Conservation (phyloP, 2,113 vertebrate species). For the Eira barbara region DNA sequence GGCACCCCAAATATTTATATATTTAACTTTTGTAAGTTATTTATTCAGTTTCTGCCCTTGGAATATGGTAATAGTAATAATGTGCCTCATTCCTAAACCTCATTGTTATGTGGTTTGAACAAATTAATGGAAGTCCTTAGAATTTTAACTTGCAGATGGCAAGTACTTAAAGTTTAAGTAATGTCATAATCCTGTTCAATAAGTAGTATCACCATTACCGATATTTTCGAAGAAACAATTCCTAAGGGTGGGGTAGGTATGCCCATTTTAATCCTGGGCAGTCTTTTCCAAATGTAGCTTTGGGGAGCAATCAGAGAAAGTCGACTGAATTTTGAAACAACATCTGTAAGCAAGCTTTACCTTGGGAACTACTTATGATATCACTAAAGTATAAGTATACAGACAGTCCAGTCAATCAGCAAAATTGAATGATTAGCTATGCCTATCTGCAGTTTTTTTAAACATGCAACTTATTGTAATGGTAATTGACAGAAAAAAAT, state of each 20-base stretch:
- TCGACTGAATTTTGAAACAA: not conserved
- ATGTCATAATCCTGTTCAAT: not conserved
- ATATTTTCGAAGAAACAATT: not conserved
- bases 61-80: not conserved
- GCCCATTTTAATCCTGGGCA: not conserved
- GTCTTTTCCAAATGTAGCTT: not conserved
- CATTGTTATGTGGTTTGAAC: not conserved
- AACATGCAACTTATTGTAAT: not conserved
- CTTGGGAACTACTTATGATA: not conserved
- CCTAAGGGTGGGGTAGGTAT: not conserved
- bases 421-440: not conserved
- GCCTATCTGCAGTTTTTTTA: not conserved
- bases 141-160: not conserved
- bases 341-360: not conserved
- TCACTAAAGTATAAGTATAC: not conserved
- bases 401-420: not conserved
- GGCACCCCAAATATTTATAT: too few species aligned
- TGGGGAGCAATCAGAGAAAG: not conserved
- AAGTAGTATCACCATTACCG: not conserved
- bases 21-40: not conserved
- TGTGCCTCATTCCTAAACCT: not conserved
- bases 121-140: not conserved
- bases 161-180: not conserved
- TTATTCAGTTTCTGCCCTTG: not conserved
- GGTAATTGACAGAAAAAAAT: not conserved